phyloP scores from a whole-genome alignment of 2,888 invertebrate species.

The Amblyjoppa proteus region DNA sequence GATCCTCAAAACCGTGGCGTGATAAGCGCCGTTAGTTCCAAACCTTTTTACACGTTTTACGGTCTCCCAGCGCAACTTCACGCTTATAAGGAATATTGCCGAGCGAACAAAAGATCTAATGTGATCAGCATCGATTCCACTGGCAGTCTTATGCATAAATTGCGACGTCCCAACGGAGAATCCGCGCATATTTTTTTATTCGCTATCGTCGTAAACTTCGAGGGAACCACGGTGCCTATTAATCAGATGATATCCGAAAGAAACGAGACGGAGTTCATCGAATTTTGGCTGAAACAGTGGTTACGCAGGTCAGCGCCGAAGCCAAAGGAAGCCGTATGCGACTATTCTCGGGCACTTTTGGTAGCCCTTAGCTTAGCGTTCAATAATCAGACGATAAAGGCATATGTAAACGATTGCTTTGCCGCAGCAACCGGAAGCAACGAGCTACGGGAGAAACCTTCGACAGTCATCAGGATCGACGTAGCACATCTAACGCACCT shows the following conservation, averaged over 20 bases:
- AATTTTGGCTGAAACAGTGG: conserved; percentile 53
- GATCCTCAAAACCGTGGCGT: conserved; percentile 48
- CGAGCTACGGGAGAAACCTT: conserved; percentile 6
- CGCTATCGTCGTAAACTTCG: conserved; percentile 53
- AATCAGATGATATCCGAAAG: conserved; percentile 64
- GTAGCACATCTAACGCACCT: conserved; percentile 66
- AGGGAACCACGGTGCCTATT: conserved; percentile 53
- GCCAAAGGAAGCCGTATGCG: conserved; percentile 54
- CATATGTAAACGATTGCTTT: conserved; percentile 55
- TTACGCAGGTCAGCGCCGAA: conserved; percentile 42
- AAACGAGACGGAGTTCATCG: conserved; percentile 52
- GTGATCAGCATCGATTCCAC: conserved; percentile 63
- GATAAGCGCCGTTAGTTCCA: conserved; percentile 57
- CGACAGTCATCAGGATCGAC: conserved; percentile 56
- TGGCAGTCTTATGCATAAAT: conserved; percentile 51
- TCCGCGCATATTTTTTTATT: conserved; percentile 64
- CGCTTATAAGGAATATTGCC: conserved; percentile 56
- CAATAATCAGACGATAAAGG: conserved; percentile 56
- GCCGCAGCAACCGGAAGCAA: background rate
- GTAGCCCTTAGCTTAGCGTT: conserved; percentile 63
- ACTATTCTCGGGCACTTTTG: conserved; percentile 63
- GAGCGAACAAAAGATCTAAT: conserved; percentile 16
- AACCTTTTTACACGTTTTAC: conserved; percentile 62
- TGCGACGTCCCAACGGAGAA: conserved; percentile 35
- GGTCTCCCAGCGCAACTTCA: conserved; percentile 54